Base-by-base conservation (phyloP, 1,140 invertebrate species). In the Drosophila yakuba region DNA sequence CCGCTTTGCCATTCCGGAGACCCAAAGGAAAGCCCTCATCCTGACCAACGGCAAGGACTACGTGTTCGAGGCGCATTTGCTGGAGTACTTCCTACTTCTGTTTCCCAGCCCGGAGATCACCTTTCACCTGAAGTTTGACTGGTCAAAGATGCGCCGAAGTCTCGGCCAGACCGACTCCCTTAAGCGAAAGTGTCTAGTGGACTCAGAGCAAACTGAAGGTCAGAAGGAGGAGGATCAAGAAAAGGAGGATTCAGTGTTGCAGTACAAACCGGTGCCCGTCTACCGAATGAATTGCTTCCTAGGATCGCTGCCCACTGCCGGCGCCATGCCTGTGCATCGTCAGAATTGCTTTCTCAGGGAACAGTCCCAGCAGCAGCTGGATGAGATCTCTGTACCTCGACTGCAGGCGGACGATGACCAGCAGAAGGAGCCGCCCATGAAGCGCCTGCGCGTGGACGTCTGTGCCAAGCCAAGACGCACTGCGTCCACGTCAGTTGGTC, bases 231-330 rank as follows among this genome's bases (percentile, higher is more conserved):
- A 25, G n/a, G 28, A 45, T 4, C 48, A 45, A 41, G 50, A 23
- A 11, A 41, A n/a, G 14, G 44, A 69, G n/a, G 38, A 58, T 7
- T 14, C 45, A 8, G 50, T 43, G 32, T 28, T 28, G 36, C 76
- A 89, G 4, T 80, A 91, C 51, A 58, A 55, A 25, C 84, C 81
- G 3, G 85, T 82, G 28, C 75, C 90, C 4, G 90, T 91, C 11
- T 69, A 67, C 61, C 77, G 90, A 5, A 90, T 91, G 47, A 91
- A 91, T 41, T 91, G 90, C 44, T 91, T 91, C 23, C 47, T 91
- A 0, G 90, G 90, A 28, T 62, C 44, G 7, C 25, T 88, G 15
- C 90, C 90, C 15, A 51, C 25, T 38, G n/a, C 14, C 17, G 23
- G 50, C 28, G 72, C 36, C 11, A 47, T 48, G 20, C 17, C 57